Evolutionary conservation across 2,888 invertebrate genomes (phyloP), one percentile per base, ranked within the genome.

Genomic region (Arge pagana): DNA sequence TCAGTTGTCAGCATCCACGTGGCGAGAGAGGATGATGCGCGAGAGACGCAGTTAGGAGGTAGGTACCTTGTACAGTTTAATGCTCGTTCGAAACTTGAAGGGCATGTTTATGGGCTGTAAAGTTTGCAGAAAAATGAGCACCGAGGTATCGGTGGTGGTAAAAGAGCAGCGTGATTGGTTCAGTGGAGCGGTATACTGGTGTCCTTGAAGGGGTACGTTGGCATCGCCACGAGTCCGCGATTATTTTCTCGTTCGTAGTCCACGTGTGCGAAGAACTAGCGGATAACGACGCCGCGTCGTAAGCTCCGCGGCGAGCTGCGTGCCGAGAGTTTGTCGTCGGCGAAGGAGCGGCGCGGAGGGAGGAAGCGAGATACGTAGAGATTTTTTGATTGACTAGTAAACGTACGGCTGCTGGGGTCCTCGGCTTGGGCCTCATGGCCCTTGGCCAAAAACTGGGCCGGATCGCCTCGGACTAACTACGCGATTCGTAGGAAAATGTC

Each of bases 141-240:
- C n/a, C 28, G n/a, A 26, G n/a, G n/a, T 26, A 2, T 26, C 40
- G 40, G 8, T 26, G 24, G 24, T 11, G 16, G 56, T 59, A 62
- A 64, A 63, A 64, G 63, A 59, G 63, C 65, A 63, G 66, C 65
- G 71, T 74, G 75, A 76, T 75, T 75, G 74, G 76, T 74, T 76
- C 75, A 76, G 71, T 76, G 74, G 76, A 74, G 71, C 74, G 75
- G 73, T 75, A 67, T 71, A 69, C 71, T 66, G 59, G 62, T 67
- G 73, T 68, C 75, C 75, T 74, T 76, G 74, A 68, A 65, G 63
- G 62, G 67, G 72, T 67, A 70, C 74, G 70, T 62, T 74, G 74
- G 72, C 72, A 62, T 60, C 53, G 61, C 15, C 1, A 45, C 39
- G 37, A 43, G 43, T 39, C 37, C 42, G 7, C 37, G 15, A 11